These are phyloP conservation scores for Phalloptychus januarius DNA, from an alignment of 2,797 vertebrate genomes.

Conservation along the genomic window DNA sequence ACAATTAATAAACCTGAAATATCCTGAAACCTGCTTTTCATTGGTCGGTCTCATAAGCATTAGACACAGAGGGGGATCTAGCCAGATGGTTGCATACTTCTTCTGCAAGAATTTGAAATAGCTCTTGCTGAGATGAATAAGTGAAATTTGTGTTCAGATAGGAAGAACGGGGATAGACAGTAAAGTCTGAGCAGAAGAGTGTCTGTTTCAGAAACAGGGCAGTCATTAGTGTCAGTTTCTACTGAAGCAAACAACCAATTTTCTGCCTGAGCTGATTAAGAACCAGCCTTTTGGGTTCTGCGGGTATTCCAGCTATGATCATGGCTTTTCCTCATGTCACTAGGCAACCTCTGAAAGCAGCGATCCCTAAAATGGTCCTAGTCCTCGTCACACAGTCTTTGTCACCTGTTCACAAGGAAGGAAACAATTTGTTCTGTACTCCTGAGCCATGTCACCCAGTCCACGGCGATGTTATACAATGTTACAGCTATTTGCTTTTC, in stretches of 20 bases:
- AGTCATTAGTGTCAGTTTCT: not conserved
- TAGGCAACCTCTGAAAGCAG: constrained; percentile 12
- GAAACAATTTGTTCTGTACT: not conserved
- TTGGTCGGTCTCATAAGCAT: not conserved
- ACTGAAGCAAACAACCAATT: not conserved
- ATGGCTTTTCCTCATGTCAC: not conserved
- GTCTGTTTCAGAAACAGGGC: not conserved
- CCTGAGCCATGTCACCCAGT: not conserved
- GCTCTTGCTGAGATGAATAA: not conserved
- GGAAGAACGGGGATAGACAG: not conserved
- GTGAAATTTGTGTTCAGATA: not conserved
- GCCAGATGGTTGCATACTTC: not conserved
- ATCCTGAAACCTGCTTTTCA: constrained; percentile 1
- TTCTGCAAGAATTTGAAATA: not conserved
- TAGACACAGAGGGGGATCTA: not conserved
- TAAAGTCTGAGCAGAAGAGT: not conserved
- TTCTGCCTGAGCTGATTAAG: not conserved
- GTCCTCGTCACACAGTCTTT: not conserved
- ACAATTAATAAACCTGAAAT: not conserved
- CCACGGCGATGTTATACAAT: not conserved
- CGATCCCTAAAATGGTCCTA: not conserved
- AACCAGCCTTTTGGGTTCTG: not conserved
- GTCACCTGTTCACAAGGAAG: not conserved
- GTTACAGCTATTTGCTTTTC: constrained; percentile 8
- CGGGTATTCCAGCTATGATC: not conserved